Evolutionary conservation across 1,140 invertebrate species (phyloP).

Genomic region (Drosophila lini): DNA sequence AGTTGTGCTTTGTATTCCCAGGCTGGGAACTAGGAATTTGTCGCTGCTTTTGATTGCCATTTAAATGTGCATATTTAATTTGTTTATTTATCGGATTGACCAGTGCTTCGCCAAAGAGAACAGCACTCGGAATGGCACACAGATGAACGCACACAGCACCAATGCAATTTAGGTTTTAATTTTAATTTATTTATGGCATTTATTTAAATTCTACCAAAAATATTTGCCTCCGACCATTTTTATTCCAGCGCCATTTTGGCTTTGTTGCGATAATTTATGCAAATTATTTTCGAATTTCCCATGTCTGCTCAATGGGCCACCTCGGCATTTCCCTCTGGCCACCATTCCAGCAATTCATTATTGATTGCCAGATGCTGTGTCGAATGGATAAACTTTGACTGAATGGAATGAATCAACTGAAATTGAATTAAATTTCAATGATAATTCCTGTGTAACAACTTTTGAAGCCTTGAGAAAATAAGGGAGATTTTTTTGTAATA

Average conservation of each 20-base stretch:
- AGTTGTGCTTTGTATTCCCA: slow-evolving; percentile 37
- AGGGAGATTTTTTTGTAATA: neutral
- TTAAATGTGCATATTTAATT: slow-evolving; percentile 77
- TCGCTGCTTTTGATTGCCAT: slow-evolving; percentile 55
- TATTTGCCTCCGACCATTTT: slow-evolving; percentile 37
- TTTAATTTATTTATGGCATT: slow-evolving; percentile 68
- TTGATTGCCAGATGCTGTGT: slow-evolving; percentile 34
- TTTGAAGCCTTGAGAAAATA: neutral
- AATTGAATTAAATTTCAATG: slow-evolving; percentile 36
- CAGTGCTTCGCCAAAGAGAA: slow-evolving; percentile 17
- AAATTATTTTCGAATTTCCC: slow-evolving; percentile 59
- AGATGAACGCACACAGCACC: slow-evolving; percentile 13
- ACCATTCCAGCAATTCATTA: slow-evolving; percentile 38
- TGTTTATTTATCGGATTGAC: slow-evolving; percentile 55
- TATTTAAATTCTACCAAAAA: slow-evolving; percentile 54
- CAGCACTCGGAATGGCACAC: slow-evolving; percentile 1
- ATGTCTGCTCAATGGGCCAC: slow-evolving; percentile 27
- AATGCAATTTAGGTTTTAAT: slow-evolving; percentile 66
- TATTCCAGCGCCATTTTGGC: slow-evolving; percentile 28
- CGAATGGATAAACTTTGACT: slow-evolving; percentile 36
- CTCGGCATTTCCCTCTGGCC: slow-evolving; percentile 17
- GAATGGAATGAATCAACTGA: slow-evolving; percentile 8
- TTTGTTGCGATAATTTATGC: slow-evolving; percentile 69
- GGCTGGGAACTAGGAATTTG: slow-evolving; percentile 44
- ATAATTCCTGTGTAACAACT: slow-evolving; percentile 14